phyloP scores from a whole-genome alignment of 1,140 invertebrate genomes.

The Tetragonula clypearis region DNA sequence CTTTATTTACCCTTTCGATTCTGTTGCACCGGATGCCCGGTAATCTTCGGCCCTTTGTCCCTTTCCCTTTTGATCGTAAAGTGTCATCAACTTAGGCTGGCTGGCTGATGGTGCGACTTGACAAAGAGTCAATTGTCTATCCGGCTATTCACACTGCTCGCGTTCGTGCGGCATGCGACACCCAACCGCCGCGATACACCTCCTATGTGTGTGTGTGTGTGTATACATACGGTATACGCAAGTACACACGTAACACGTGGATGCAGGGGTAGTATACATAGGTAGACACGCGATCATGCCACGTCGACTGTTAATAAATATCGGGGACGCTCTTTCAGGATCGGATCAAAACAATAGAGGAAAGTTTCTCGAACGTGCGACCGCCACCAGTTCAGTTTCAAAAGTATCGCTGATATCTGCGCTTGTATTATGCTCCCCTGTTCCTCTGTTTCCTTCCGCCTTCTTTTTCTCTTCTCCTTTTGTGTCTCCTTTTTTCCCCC shows the following conservation, averaged over 20 bases:
- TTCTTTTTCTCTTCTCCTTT: background rate
- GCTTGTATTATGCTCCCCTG: background rate
- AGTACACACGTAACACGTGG: background rate
- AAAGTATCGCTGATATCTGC: constrained; percentile 21
- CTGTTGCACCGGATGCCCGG: constrained; percentile 20
- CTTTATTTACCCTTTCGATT: constrained; percentile 40
- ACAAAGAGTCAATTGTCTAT: constrained; percentile 53
- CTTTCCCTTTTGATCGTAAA: constrained; percentile 48
- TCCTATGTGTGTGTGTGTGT: background rate
- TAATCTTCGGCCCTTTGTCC: constrained; percentile 44
- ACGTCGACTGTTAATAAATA: constrained; percentile 41
- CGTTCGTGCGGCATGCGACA: constrained; percentile 8
- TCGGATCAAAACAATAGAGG: constrained; percentile 25
- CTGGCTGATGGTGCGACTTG: constrained; percentile 23
- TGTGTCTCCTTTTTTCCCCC: background rate
- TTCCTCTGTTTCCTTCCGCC: no score
- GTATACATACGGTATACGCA: background rate
- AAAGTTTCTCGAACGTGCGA: constrained; percentile 21
- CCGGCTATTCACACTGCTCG: constrained; percentile 35
- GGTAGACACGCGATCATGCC: background rate
- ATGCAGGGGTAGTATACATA: background rate
- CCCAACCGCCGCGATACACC: background rate
- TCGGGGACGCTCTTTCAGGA: constrained; percentile 38
- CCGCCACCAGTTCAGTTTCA: constrained; percentile 22
- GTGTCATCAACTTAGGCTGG: constrained; percentile 29